Evolutionary conservation across 1,140 invertebrate species (phyloP), one percentile per base, ranked within the genome.

Genomic region (Aphidius gifuensis): DNA sequence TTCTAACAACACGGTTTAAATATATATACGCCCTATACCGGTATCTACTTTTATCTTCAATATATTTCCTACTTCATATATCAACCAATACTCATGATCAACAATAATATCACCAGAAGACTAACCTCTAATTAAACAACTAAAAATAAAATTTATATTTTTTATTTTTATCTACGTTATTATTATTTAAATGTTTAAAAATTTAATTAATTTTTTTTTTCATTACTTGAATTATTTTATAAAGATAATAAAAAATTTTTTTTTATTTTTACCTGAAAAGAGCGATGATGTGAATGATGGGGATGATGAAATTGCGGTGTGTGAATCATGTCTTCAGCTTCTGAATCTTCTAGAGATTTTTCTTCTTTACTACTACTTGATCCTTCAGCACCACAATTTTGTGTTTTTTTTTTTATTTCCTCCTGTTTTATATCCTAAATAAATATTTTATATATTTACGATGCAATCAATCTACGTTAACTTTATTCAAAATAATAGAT

Each of bases 281-380:
- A 78, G 49, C 83, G 81, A 58, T 80, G 79, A 72, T 85, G 80
- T 62, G 84, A 80, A 64, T 79, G 74, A 69, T 79, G 83, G 61
- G 83, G 81, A 70, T 84, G 85, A 68, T 86, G 86, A 66, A 86
- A 85, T 65, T 87, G 85, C 51, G 86, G 83, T 62, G 86, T 85
- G 74, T 87, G 85, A 79, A 88, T 86, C 87, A 88, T 88, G 66
- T 83, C 83, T 73, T 79, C 77, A 68, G 82, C 75, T 71, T 83
- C 79, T 43, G 78, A 71, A 69, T 83, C 82, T 64, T 83, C 82
- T 70, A 72, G 23, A 49, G 53, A 55, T 43, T 16, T 49, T 40
- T 42, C 66, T 56, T 70, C 70, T 66, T 79, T 74, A 66, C 62
- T 65, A 64, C 66, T 70, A 59, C 64, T 68, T 57, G 72, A 61